phyloP scores from a whole-genome alignment of 1,140 invertebrate genomes.

The Thaumetopoea pityocampa region DNA sequence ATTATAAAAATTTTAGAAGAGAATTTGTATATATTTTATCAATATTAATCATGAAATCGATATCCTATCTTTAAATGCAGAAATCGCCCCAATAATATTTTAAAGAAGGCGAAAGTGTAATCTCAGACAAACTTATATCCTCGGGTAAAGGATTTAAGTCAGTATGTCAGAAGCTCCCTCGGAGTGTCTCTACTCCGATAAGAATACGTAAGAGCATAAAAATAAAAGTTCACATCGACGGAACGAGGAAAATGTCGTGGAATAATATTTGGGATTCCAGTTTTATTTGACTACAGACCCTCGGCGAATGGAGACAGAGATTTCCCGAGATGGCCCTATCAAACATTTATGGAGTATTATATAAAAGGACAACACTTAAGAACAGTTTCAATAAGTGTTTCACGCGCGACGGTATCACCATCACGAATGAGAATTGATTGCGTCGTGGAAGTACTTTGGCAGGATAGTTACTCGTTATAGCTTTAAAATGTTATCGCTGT shows the following conservation, averaged over 20 bases:
- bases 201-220: conserved; percentile 73
- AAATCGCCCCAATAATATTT: conserved; percentile 16
- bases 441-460: background rate
- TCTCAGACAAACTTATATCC: conserved; percentile 32
- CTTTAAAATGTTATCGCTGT: conserved; percentile 8
- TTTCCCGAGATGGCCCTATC: conserved; percentile 74
- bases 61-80: conserved; percentile 10
- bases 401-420: conserved; percentile 25
- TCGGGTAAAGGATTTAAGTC: conserved; percentile 40
- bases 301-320: conserved; percentile 72
- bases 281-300: conserved; percentile 75
- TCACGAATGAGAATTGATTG: conserved; percentile 11
- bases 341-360: conserved; percentile 74
- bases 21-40: too few species aligned
- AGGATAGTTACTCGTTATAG: too few species aligned
- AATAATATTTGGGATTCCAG: conserved; percentile 75
- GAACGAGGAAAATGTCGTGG: conserved; percentile 68
- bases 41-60: too few species aligned
- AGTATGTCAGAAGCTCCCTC: conserved; percentile 59
- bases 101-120: conserved; percentile 26
- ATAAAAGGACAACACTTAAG: conserved; percentile 74
- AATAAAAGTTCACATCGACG: conserved; percentile 74
- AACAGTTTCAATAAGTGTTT: conserved; percentile 72
- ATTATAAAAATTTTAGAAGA: too few species aligned
- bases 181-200: conserved; percentile 66